phyloP scores from a whole-genome alignment of 2,797 vertebrate species.

The Hemitrygon akajei region DNA sequence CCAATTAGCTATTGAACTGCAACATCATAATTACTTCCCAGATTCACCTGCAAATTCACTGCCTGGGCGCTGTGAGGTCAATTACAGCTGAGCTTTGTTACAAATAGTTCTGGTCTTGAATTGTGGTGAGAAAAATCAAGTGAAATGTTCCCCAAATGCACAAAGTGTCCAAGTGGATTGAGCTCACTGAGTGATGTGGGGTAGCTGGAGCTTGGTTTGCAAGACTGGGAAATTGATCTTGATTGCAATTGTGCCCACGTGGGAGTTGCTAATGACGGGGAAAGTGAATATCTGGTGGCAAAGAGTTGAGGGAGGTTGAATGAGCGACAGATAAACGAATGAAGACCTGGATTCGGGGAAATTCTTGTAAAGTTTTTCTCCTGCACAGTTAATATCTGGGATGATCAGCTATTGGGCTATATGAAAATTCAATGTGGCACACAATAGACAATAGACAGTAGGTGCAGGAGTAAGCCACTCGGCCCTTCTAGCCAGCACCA shows the following conservation, averaged over 20 bases:
- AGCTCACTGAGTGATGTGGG: background rate
- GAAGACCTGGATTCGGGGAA: background rate
- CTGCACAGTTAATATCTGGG: background rate
- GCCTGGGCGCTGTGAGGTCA: background rate
- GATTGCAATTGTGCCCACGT: background rate
- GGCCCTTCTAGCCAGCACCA: too few species aligned
- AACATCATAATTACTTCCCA: background rate
- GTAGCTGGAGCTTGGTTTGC: background rate
- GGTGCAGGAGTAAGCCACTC: too few species aligned
- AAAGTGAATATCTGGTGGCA: background rate
- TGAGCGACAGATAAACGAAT: background rate
- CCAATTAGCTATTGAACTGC: background rate
- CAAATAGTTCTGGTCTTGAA: constrained; percentile 13
- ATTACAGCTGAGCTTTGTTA: background rate
- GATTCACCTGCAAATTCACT: background rate
- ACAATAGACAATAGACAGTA: too few species aligned
- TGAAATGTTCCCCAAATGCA: background rate
- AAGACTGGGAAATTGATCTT: background rate
- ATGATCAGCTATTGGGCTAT: background rate
- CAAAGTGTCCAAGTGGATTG: background rate
- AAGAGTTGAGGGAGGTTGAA: background rate
- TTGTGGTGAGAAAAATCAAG: background rate
- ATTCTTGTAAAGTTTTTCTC: too few species aligned
- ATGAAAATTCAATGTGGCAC: background rate
- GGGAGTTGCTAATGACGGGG: too few species aligned